These are phyloP conservation scores for Euwallacea fornicatus DNA, from an alignment of 1,140 invertebrate species.

Conservation along the genomic window DNA sequence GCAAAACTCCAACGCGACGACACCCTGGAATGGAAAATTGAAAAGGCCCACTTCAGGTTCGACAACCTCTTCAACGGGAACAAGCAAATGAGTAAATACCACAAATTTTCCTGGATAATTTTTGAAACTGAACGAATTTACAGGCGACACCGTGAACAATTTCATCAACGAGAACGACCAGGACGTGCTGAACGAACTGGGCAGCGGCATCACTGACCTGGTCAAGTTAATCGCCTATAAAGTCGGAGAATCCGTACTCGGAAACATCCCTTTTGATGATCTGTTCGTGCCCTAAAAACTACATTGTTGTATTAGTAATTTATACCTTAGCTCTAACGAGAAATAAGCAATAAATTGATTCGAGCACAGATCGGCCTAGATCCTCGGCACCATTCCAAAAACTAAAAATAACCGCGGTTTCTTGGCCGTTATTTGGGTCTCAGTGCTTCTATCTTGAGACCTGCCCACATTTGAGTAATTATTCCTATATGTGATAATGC, in stretches of 20 bases:
- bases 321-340: too few relatives aligned
- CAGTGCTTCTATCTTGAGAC: too few relatives aligned
- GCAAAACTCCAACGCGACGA: conserved; percentile 28
- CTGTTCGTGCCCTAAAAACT: conserved; percentile 28
- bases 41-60: conserved; percentile 43
- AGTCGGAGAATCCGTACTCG: conserved; percentile 17
- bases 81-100: conserved; percentile 44
- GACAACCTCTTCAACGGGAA: conserved; percentile 50
- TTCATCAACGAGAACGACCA: conserved; percentile 59
- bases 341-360: too few relatives aligned
- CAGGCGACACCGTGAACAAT: conserved; percentile 54
- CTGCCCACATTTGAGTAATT: too few relatives aligned
- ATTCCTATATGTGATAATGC: too few relatives aligned
- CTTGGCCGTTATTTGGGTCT: too few relatives aligned
- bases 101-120: neutral
- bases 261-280: conserved; percentile 26
- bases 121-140: conserved; percentile 18
- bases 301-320: too few relatives aligned
- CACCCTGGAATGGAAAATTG: conserved; percentile 36
- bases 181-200: conserved; percentile 55
- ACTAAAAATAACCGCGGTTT: too few relatives aligned
- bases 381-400: too few relatives aligned
- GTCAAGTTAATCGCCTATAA: conserved; percentile 20
- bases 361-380: too few relatives aligned
- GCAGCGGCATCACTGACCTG: conserved; percentile 34